Evolutionary conservation across 2,888 invertebrate genomes (phyloP).

Genomic region (Buathra laborator): DNA sequence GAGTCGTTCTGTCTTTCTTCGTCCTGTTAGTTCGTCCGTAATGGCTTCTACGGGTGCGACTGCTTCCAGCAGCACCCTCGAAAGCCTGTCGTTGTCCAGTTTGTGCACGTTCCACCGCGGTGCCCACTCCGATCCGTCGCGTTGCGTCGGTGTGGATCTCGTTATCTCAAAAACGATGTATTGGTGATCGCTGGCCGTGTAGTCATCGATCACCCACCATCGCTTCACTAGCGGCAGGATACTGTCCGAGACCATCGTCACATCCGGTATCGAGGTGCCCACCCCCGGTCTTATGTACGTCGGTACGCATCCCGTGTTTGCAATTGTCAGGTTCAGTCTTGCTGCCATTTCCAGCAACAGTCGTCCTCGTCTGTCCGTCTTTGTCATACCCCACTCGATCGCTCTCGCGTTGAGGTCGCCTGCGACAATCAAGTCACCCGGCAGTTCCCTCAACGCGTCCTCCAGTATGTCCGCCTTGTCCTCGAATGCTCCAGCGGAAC

Average conservation of each 20-base stretch:
- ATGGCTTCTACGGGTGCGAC: constrained; percentile 11
- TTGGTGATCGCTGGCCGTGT: constrained; percentile 67
- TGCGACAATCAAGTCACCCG: constrained; percentile 44
- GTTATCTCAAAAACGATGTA: constrained; percentile 41
- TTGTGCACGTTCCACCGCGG: constrained; percentile 11
- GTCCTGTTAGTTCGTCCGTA: constrained; percentile 27
- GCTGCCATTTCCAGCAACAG: constrained; percentile 63
- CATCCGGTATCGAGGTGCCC: neutral
- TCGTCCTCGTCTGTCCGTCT: constrained; percentile 58
- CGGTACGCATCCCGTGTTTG: neutral
- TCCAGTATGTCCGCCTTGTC: constrained; percentile 5
- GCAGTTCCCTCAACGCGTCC: constrained; percentile 42
- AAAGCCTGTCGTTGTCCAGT: too few species aligned
- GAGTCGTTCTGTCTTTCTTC: constrained; percentile 25
- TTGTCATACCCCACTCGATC: too few species aligned
- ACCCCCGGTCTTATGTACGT: constrained; percentile 46
- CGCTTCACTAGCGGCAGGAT: neutral
- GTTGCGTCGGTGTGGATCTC: neutral
- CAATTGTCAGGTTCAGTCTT: constrained; percentile 49
- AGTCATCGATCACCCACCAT: constrained; percentile 54
- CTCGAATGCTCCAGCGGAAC: constrained; percentile 37
- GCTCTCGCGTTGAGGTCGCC: constrained; percentile 27
- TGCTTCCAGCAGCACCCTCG: too few species aligned
- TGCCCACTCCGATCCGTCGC: neutral
- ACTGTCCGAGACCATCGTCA: constrained; percentile 28